Percentiles rank a stretch among this genome's conserved stretches.
Conservation (phyloP, 2,888 invertebrate species). For the Furcula furcula region DNA sequence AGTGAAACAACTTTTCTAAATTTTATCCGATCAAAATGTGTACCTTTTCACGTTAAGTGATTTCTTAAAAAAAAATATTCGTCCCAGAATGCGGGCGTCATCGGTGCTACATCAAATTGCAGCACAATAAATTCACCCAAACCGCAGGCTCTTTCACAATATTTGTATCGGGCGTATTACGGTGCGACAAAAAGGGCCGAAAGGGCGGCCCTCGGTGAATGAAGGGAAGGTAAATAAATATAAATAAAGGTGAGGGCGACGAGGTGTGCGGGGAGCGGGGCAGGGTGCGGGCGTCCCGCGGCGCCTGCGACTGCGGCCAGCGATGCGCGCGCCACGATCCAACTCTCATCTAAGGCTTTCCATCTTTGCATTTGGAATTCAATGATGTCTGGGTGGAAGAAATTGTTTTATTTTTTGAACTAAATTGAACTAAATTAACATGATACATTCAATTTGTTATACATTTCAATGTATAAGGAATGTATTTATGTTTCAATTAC, state of each 20-base stretch:
- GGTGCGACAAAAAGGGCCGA: slow-evolving; percentile 78
- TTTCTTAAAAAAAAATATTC: slow-evolving; percentile 13
- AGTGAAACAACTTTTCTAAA: too few relatives aligned
- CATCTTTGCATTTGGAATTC: slow-evolving; percentile 15
- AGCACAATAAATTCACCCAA: slow-evolving; percentile 77
- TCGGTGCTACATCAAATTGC: slow-evolving; percentile 66
- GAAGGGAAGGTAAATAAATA: slow-evolving; percentile 82
- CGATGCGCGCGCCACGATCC: slow-evolving; percentile 26
- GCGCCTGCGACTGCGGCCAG: slow-evolving; percentile 41
- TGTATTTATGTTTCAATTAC: too few relatives aligned
- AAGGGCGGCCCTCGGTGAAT: slow-evolving; percentile 79
- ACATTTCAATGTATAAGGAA: too few relatives aligned
- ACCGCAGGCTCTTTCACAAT: slow-evolving; percentile 80
- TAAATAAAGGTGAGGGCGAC: slow-evolving; percentile 75
- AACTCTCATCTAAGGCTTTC: slow-evolving; percentile 21
- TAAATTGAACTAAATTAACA: too few relatives aligned
- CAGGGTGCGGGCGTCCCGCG: slow-evolving; percentile 48
- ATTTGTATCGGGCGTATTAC: slow-evolving; percentile 76
- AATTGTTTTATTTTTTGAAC: too few relatives aligned
- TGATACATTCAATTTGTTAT: too few relatives aligned
- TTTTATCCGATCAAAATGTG: not conserved
- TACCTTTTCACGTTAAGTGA: slow-evolving; percentile 8
- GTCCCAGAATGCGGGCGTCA: slow-evolving; percentile 49
- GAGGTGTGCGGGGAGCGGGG: slow-evolving; percentile 39
- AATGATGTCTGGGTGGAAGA: too few relatives aligned